Conservation (phyloP, 2,113 vertebrate species). For the Cervus canadensis region DNA sequence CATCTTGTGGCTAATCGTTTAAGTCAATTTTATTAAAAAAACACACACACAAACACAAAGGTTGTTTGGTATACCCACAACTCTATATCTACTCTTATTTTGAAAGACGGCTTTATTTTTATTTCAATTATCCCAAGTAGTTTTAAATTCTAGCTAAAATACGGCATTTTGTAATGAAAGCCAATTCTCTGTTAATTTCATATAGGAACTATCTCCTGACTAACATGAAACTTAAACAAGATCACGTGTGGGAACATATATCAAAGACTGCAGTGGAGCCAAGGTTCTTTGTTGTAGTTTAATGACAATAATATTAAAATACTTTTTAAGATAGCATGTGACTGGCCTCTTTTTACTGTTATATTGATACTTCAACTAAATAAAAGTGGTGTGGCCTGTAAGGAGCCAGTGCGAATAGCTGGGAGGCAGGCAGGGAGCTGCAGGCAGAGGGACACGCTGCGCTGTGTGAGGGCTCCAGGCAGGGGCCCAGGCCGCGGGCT, state of each 20-base stretch:
- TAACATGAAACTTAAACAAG: not conserved
- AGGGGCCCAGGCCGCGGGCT: not conserved
- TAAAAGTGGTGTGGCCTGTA: not conserved
- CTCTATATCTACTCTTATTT: constrained; percentile 14
- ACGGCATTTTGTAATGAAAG: not conserved
- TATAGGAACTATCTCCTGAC: not conserved
- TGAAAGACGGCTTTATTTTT: constrained; percentile 31
- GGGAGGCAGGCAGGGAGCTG: not conserved
- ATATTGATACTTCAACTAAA: not conserved
- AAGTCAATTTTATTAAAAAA: constrained; percentile 79
- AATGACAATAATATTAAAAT: not conserved
- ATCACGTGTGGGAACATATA: not conserved
- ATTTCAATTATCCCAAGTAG: not conserved
- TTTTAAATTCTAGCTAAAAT: constrained; percentile 23
- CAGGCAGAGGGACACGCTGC: rapidly evolving
- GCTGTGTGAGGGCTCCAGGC: not conserved
- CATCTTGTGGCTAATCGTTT: constrained; percentile 76
- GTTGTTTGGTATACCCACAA: constrained; percentile 53
- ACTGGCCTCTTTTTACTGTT: not conserved
- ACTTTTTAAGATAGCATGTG: not conserved
- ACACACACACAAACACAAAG: constrained; percentile 69
- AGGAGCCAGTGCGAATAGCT: too few relatives aligned
- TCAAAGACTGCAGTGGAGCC: not conserved
- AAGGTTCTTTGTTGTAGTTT: not conserved
- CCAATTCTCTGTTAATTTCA: constrained; percentile 8